Percentiles rank a stretch among this genome's conserved stretches.
Conservation (phyloP, 2,888 invertebrate genomes). For the Anthophora plumipes region DNA sequence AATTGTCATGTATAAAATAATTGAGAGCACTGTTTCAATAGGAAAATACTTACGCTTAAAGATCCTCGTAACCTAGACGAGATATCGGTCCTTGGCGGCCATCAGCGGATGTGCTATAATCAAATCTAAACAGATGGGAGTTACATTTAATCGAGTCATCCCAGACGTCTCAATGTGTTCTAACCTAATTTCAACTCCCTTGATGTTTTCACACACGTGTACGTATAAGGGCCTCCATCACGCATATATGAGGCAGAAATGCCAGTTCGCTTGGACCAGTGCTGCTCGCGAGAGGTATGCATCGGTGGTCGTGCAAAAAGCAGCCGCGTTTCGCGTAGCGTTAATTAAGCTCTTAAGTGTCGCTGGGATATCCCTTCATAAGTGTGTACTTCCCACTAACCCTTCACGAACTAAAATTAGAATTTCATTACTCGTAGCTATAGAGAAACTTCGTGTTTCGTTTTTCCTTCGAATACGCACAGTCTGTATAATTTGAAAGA, state of each 20-base stretch:
- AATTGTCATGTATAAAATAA: neutral
- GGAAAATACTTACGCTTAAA: constrained; percentile 15
- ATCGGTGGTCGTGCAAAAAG: constrained; percentile 66
- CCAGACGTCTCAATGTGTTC: constrained; percentile 69
- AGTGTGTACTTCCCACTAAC: constrained; percentile 45
- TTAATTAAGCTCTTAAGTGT: constrained; percentile 72
- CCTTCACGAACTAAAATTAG: constrained; percentile 59
- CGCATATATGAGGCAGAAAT: constrained; percentile 45
- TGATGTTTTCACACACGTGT: constrained; percentile 56
- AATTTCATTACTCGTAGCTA: constrained; percentile 55
- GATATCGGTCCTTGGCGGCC: constrained; percentile 41
- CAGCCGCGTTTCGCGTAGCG: constrained; percentile 61
- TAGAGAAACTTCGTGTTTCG: constrained; percentile 42
- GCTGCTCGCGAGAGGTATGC: constrained; percentile 50
- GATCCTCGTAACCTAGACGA: neutral
- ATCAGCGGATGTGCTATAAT: constrained; percentile 72
- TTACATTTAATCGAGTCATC: constrained; percentile 78
- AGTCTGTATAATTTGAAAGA: neutral
- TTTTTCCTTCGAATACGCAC: constrained; percentile 8
- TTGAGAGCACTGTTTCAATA: neutral
- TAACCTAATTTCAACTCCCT: constrained; percentile 77
- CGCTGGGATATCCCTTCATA: constrained; percentile 51
- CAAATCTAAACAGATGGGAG: constrained; percentile 80
- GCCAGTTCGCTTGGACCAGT: constrained; percentile 28
- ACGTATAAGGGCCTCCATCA: constrained; percentile 45